A percentile compares a stretch with the other conserved stretches of the same genome.
Evolutionary conservation across 92 coral and sea anemone species (phyloP).

Genomic region (Epizoanthus stellaris): DNA sequence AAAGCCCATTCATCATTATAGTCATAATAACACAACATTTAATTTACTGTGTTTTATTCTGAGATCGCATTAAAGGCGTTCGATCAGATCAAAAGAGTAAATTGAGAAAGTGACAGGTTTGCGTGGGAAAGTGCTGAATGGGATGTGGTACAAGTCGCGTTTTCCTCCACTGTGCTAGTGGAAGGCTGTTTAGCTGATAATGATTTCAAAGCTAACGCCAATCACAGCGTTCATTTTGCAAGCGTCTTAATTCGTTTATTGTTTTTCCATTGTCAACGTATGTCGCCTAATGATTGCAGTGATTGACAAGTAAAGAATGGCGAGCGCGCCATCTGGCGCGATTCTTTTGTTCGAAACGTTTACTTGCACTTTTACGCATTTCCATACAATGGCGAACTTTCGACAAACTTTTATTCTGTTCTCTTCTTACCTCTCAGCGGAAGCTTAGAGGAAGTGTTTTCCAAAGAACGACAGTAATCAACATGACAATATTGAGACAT

Average conservation of each 20-base stretch:
- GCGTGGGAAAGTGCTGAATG: conserved; percentile 76
- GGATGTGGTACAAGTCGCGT: conserved; percentile 72
- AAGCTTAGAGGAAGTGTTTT: conserved; percentile 83
- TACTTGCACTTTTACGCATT: conserved; percentile 93
- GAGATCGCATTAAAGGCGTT: conserved; percentile 55
- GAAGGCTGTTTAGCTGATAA: conserved; percentile 87
- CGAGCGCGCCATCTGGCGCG: conserved; percentile 98
- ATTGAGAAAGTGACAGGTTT: conserved; percentile 35
- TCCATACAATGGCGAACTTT: conserved; percentile 82
- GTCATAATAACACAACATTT: conserved; percentile 25
- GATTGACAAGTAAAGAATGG: conserved; percentile 91
- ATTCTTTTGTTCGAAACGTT: conserved; percentile 75
- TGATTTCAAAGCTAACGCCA: conserved; percentile 93
- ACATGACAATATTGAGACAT: conserved; percentile 86
- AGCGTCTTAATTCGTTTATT: conserved; percentile 97
- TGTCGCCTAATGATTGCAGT: conserved; percentile 93
- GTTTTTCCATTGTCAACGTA: conserved; percentile 94
- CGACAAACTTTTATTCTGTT: conserved; percentile 82
- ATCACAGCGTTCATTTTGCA: conserved; percentile 82
- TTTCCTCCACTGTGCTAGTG: conserved; percentile 75
- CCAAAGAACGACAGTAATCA: conserved; percentile 78
- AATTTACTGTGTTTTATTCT: conserved; percentile 29
- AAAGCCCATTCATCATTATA: background rate
- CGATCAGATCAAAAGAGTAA: conserved; percentile 18
- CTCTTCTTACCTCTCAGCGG: conserved; percentile 93